A percentile compares a stretch with the other conserved stretches of the same genome.
phyloP scores from a whole-genome alignment of 2,797 vertebrate genomes.

The Enteromius afrohamiltoni region DNA sequence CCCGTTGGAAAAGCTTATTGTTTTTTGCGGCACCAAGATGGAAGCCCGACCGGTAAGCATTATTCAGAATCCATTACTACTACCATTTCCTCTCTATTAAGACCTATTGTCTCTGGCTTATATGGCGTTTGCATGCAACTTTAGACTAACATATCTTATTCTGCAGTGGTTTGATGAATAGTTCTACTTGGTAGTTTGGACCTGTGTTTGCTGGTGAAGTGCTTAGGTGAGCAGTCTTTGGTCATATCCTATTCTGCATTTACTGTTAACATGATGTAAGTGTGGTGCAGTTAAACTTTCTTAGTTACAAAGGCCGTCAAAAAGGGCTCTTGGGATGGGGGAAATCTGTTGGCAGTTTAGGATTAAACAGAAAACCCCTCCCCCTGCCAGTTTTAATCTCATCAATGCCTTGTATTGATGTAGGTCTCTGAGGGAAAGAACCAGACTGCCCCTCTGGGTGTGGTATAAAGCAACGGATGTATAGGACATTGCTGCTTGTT shows the following conservation, averaged over 20 bases:
- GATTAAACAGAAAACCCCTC: constrained; percentile 18
- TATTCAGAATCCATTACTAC: constrained; percentile 27
- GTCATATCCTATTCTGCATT: constrained; percentile 4
- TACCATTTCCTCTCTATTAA: constrained; percentile 17
- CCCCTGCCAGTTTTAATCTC: background rate
- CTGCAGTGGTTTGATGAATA: constrained; percentile 9
- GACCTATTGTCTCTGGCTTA: constrained; percentile 15
- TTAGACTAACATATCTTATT: background rate
- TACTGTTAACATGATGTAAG: background rate
- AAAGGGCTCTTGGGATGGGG: constrained; percentile 1
- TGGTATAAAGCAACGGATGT: background rate
- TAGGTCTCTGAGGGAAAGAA: background rate
- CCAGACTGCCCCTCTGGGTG: background rate
- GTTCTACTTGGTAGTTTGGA: background rate
- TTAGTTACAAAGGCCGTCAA: constrained; percentile 5
- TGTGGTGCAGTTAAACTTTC: constrained; percentile 18
- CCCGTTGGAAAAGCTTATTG: background rate
- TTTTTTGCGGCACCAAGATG: background rate
- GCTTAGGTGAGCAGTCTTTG: constrained; percentile 28
- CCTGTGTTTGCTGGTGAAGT: constrained; percentile 10
- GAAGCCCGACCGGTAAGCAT: background rate
- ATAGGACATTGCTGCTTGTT: background rate
- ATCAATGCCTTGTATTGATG: constrained; percentile 23
- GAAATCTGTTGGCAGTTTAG: constrained; percentile 21
- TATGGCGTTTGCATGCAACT: constrained; percentile 1